Evolutionary conservation across 2,113 vertebrate species (phyloP), one percentile per base, ranked within the genome.

Genomic region (Suncus etruscus): DNA sequence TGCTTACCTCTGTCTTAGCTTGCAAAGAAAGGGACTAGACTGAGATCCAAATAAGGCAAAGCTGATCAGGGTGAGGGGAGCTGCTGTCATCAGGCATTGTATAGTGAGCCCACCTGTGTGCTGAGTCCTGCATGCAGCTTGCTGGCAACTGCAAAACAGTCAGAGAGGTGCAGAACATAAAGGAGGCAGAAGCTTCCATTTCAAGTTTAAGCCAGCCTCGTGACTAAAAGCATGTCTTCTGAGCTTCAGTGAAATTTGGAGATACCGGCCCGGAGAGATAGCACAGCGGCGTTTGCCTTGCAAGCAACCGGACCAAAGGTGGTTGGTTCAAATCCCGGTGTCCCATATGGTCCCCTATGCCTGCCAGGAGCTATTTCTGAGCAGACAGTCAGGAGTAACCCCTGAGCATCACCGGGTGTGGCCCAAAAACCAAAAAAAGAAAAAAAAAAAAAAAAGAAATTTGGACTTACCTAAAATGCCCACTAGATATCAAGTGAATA

Each of bases 381-480:
- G n/a, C n/a, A n/a, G n/a, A n/a, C n/a, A n/a, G n/a, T n/a, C n/a
- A n/a, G n/a, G n/a, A n/a, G n/a, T n/a, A n/a, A n/a, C n/a, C n/a
- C n/a, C n/a, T n/a, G n/a, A n/a, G n/a, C n/a, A n/a, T n/a, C n/a
- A n/a, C n/a, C n/a, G n/a, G n/a, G n/a, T n/a, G n/a, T n/a, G n/a
- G n/a, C n/a, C n/a, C n/a, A n/a, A n/a, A n/a, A n/a, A n/a, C n/a
- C n/a, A n/a, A n/a, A n/a, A n/a, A n/a, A n/a, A n/a, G n/a, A n/a
- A n/a, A n/a, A n/a, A n/a, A n/a, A n/a, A n/a, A n/a, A n/a, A n/a
- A n/a, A n/a, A n/a, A n/a, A n/a, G n/a, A n/a, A n/a, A n/a, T n/a
- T n/a, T n/a, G n/a, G n/a, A n/a, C n/a, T n/a, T n/a, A n/a, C 58
- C 86, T 84, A 78, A 91, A 86, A 85, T 85, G 66, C 22, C 66